A percentile compares a stretch with the other conserved stretches of the same genome.
Evolutionary conservation across 2,797 vertebrate species (phyloP).

Genomic region (Ctenopoma multispine): DNA sequence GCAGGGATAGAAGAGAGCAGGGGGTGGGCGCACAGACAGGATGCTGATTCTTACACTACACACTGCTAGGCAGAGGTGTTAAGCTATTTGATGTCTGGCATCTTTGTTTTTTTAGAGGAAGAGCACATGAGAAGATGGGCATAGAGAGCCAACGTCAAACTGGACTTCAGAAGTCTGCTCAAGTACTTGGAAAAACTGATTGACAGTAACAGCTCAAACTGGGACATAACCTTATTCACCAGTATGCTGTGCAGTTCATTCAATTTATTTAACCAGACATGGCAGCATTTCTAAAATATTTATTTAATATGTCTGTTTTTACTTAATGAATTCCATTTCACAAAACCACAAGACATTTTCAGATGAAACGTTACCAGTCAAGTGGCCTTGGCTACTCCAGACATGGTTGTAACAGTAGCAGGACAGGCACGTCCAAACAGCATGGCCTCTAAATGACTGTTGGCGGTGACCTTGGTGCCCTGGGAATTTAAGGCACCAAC

Average conservation of each 20-base stretch:
- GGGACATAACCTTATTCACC: not conserved
- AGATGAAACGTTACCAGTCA: not conserved
- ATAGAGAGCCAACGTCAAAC: not conserved
- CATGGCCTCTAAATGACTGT: not conserved
- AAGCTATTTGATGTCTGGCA: not conserved
- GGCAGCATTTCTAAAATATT: not conserved
- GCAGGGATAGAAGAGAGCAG: slow-evolving; percentile 11
- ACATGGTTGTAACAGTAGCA: not conserved
- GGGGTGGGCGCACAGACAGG: slow-evolving; percentile 12
- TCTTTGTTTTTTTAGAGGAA: not conserved
- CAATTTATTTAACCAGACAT: no score
- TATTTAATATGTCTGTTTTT: slow-evolving; percentile 1
- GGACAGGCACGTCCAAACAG: not conserved
- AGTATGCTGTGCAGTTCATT: not conserved
- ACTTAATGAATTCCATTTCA: not conserved
- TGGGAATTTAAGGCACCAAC: not conserved
- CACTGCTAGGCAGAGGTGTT: slow-evolving; percentile 17
- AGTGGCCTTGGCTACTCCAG: not conserved
- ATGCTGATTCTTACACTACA: slow-evolving; percentile 4
- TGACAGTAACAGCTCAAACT: not conserved
- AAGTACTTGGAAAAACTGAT: not conserved
- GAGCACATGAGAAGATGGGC: not conserved
- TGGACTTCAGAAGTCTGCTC: not conserved
- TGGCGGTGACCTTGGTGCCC: not conserved
- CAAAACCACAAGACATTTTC: not conserved